Evolutionary conservation across 2,797 vertebrate genomes (phyloP), one percentile per base, ranked within the genome.

Genomic region (Myotis daubentonii): DNA sequence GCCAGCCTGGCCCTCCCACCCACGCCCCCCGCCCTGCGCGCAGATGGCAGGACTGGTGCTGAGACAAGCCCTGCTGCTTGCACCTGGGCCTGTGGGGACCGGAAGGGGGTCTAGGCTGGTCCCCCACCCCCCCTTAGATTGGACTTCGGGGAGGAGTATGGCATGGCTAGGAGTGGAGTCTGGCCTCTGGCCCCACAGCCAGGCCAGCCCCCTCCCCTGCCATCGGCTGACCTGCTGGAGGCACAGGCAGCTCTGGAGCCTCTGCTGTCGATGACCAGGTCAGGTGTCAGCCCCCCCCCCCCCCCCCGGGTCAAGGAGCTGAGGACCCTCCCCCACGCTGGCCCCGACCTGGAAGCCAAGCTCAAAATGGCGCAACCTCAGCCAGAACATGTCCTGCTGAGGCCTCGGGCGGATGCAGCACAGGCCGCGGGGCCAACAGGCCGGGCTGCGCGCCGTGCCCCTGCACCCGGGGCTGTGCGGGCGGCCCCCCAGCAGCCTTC

Each of bases 351-450:
- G 53, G 53, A 68, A 19, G 22, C 17, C 0, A 13, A 0, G 3
- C 55, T 41, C 75, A 22, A 7, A 20, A 13, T 0, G 3, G 57
- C 19, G n/a, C 8, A 8, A 20, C 65, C 41, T 10, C 6, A 2
- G 74, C 25, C 1, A 2, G 25, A 16, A 41, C 17, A n/a, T 0
- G 0, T 7, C 22, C 5, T 9, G 0, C 41, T 4, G 30, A n/a
- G 25, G 28, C 53, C 74, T 15, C 0, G 3, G 65, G 22, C 0
- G 5, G 25, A n/a, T 3, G 4, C 10, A 9, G 3, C 33, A 17
- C 8, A 19, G 3, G 5, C 23, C 12, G 19, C 7, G 25, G 0
- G 12, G 60, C 33, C 33, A 16, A 16, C 62, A 44, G 75, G 75
- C 2, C 0, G 49, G 47, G 76, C 22, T 0, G 2, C 36, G 6